Conservation (phyloP, 2,113 vertebrate genomes). For the Chitala chitala region DNA sequence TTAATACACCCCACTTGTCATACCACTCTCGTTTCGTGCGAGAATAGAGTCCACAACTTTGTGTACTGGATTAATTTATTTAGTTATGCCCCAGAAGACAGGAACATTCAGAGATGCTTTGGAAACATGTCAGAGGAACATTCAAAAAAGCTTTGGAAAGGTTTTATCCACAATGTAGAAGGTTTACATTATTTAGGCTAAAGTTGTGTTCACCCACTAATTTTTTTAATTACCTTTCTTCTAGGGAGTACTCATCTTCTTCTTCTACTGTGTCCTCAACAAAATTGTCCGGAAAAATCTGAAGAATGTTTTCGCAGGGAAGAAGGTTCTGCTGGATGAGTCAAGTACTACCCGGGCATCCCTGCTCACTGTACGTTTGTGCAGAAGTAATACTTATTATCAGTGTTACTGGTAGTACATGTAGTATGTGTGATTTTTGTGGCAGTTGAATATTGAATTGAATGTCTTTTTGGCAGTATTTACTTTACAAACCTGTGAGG, state of each 20-base stretch:
- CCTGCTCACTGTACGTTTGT: slow-evolving; percentile 66
- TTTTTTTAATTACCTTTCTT: slow-evolving; percentile 29
- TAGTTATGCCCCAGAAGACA: too few relatives aligned
- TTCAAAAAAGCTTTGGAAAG: too few relatives aligned
- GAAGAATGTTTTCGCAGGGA: slow-evolving; percentile 66
- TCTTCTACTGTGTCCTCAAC: slow-evolving; percentile 76
- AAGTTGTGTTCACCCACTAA: neutral
- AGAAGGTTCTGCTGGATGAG: slow-evolving; percentile 67
- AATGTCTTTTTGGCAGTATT: too few relatives aligned
- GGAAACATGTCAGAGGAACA: too few relatives aligned
- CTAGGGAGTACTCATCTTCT: slow-evolving; percentile 75
- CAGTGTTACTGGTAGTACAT: neutral
- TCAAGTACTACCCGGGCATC: slow-evolving; percentile 67
- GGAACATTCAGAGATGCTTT: too few relatives aligned
- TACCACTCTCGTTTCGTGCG: too few relatives aligned
- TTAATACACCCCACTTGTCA: too few relatives aligned
- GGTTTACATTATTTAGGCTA: neutral
- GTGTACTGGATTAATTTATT: too few relatives aligned
- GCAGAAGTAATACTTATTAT: neutral
- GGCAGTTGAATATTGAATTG: neutral
- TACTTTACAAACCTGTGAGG: too few relatives aligned
- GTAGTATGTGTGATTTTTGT: neutral
- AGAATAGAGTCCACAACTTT: too few relatives aligned
- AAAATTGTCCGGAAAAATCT: slow-evolving; percentile 75
- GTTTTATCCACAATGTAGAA: too few relatives aligned